Evolutionary conservation across 2,113 vertebrate species (phyloP), one percentile per base, ranked within the genome.

Genomic region (Grantiella picta): DNA sequence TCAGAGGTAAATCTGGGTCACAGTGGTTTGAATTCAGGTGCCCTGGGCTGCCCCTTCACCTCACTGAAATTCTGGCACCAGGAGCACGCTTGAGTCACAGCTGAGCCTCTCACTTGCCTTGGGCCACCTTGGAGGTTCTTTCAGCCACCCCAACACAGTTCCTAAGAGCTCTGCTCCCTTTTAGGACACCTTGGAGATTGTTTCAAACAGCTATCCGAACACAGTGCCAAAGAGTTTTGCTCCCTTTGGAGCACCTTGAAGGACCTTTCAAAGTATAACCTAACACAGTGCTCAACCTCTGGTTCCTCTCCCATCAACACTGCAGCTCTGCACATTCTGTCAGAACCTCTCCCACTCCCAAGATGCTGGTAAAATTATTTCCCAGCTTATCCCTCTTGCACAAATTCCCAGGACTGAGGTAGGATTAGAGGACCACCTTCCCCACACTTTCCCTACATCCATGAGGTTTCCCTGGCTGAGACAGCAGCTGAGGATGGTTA

Each of bases 381-480:
- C 63, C 45, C n/a, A 57, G 11, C 3, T 86, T 73, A 33, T 63
- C 3, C 9, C 22, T 60, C 52, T 56, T 72, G 40, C 50, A 83
- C 59, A 70, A 9, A 66, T 42, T 52, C 68, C 35, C 19, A 64
- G n/a, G 22, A 21, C 45, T 76, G 61, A 80, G 36, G 25, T 22
- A 14, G 70, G 45, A 57, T 11, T 53, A 15, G 18, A 77, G 59
- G 50, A 64, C 15, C 42, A 61, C 33, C 52, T 81, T 89, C 44
- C 24, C 35, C 56, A 63, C 9, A 31, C 50, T 70, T 77, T 25
- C 15, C 52, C 18, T n/a, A 1, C 3, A 69, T 17, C 57, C 72
- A 60, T 0, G 0, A 91, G 60, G 20, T 53, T 86, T 82, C 15
- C 40, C 40, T 52, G 72, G 60, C 57, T 0, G 0, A 84, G 17